phyloP scores from a whole-genome alignment of 1,140 invertebrate species.

The Ceratina australensis region DNA sequence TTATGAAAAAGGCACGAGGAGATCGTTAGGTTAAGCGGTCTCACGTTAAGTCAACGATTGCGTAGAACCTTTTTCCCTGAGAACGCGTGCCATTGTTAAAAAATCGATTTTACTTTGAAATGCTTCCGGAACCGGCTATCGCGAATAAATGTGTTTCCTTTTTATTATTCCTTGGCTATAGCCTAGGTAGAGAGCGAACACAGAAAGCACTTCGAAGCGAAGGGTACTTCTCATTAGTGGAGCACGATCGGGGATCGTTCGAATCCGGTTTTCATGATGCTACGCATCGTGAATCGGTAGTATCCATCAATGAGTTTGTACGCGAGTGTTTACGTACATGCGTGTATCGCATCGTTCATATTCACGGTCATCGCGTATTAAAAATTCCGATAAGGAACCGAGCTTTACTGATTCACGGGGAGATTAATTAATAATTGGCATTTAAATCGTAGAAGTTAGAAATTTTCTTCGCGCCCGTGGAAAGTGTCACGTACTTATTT shows the following conservation, averaged over 20 bases:
- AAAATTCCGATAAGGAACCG: too few species aligned
- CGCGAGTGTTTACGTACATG: neutral
- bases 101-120: neutral
- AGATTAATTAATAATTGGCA: too few species aligned
- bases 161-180: neutral
- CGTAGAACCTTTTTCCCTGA: neutral
- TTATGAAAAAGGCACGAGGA: too few species aligned
- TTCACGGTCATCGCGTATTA: neutral
- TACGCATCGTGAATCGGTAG: conserved; percentile 45
- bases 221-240: conserved; percentile 66
- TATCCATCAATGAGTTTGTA: conserved; percentile 36
- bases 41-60: too few species aligned
- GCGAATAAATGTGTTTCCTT: neutral
- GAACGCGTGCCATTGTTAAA: neutral
- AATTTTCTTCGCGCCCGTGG: too few species aligned
- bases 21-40: too few species aligned
- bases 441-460: too few species aligned
- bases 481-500: too few species aligned
- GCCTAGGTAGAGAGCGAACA: conserved; percentile 2
- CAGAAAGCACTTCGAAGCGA: conserved; percentile 62
- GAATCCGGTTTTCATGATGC: conserved; percentile 66
- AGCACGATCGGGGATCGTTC: conserved; percentile 47
- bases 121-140: neutral
- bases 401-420: too few species aligned
- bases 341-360: neutral